Base-by-base conservation (phyloP, 2,797 vertebrate genomes). In the Epinephelus awoara region DNA sequence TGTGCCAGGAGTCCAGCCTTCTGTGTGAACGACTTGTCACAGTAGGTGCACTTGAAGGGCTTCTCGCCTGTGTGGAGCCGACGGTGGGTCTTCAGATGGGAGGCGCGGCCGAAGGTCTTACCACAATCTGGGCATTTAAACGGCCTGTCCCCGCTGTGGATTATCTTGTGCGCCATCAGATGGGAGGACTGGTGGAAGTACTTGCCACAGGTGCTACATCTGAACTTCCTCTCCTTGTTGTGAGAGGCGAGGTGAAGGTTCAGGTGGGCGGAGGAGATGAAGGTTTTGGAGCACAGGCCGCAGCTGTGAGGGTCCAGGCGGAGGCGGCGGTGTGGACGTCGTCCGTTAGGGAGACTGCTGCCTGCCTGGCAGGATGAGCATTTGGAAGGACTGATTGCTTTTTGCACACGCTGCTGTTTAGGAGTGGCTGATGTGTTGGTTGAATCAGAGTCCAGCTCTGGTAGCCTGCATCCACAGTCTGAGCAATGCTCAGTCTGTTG, bases 41-140 rank as follows among this genome's bases (percentile, higher is more conserved):
- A 96, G 73, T 75, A 85, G 27, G 91, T 90, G 91, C 96, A 96
- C 73, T 93, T 91, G 82, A 95, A 96, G 56, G 95, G 96, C 72
- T 95, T 96, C 80, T 96, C 95, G 0, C 95, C 95, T 0, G 96
- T 96, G 90, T 96, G 95, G 18, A 96, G 93, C 17, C 96, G 92
- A 1, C 85, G 91, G 81, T 96, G 96, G 3, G 95, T 96, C 85
- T 95, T 95, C 38, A 96, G 91, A 62, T 96, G 95, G 0, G 95
- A 95, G 27, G 94, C 92, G 0, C 96, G 94, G 7, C 92, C 94
- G 0, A 96, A 96, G 46, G 88, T 86, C 89, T 95, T 95, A 1
- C 95, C 95, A 1, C 96, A 96, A 0, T 95, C 94, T 0, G 93
- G 89, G 76, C 96, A 96, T 56, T 95, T 96, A 40, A 95, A 96